A percentile compares a stretch with the other conserved stretches of the same genome.
Evolutionary conservation across 2,888 invertebrate species (phyloP).

Genomic region (Cyaniris semiargus): DNA sequence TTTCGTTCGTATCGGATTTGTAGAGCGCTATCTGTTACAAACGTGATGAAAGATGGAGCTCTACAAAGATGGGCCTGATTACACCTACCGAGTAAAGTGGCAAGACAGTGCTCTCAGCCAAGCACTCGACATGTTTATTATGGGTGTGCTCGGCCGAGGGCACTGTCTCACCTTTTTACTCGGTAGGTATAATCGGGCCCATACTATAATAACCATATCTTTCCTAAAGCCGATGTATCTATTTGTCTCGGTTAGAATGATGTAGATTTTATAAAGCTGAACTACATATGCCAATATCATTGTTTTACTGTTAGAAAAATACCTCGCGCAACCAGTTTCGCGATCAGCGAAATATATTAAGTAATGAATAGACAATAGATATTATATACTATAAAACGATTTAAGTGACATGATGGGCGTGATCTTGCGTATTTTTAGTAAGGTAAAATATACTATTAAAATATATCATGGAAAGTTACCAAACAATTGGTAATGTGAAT

Average conservation of each 20-base stretch:
- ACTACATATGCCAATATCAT: slow-evolving; percentile 14
- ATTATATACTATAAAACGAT: neutral
- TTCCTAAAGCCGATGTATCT: neutral
- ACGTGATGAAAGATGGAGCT: neutral
- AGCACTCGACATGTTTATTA: too few species aligned
- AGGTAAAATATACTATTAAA: too few species aligned
- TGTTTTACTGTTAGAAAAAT: neutral
- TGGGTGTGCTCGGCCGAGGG: too few species aligned
- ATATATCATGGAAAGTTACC: too few species aligned
- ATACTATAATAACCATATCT: neutral
- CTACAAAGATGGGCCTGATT: neutral
- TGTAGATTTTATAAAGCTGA: neutral
- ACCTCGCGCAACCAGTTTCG: slow-evolving; percentile 5
- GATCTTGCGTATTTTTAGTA: neutral
- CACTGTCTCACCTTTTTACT: too few species aligned
- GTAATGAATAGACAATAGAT: neutral
- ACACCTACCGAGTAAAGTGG: too few species aligned
- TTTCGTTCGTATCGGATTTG: neutral
- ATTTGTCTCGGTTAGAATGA: neutral
- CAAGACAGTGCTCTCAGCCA: too few species aligned
- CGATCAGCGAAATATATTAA: neutral
- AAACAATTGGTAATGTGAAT: neutral
- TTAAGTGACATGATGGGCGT: neutral
- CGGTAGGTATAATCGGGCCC: too few species aligned
- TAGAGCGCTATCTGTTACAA: neutral